Evolutionary conservation across 2,888 invertebrate species (phyloP), one percentile per base, ranked within the genome.

Genomic region (Andrena dorsata): DNA sequence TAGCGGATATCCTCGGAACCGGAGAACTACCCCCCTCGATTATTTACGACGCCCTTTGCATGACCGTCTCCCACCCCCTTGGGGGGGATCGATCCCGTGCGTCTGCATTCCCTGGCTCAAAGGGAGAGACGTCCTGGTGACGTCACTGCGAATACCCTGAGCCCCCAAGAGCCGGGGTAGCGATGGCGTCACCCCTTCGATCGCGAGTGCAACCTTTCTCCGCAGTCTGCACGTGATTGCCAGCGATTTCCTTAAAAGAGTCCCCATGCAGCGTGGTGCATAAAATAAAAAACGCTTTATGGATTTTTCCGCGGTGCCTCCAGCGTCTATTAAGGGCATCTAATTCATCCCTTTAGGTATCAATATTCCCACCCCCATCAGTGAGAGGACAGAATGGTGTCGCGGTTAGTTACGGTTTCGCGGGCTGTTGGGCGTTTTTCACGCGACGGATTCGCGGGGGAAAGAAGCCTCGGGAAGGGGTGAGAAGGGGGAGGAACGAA

Each of bases 111-210:
- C 23, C 76, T 26, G 77, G 30, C 53, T 82, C 80, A 77, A 83
- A 84, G 61, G 68, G 51, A 64, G 78, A 77, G 68, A 53, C 53
- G 53, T 51, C 66, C 63, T 66, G 8, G 49, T 68, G 81, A 81
- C 71, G 74, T 83, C 80, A 80, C 76, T 47, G 26, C 72, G 82
- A 84, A 84, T 75, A 80, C 80, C 80, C 64, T 35, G 35, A 64
- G 51, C 28, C 49, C 30, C 26, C 10, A 58, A 58, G 35, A 47
- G 64, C 60, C 28, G 8, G 61, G 41, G 65, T 32, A 64, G 32
- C 56, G 26, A 35, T 41, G 65, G 70, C 60, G 49, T 64, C 75
- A 32, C n/a, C 68, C 75, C 32, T 23, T 23, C 41, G 61, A 61
- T 23, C 32, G 58, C 61, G 16, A 63, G 41, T 35, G 13, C 23